These are phyloP conservation scores for Miltochrista miniata DNA, from an alignment of 2,888 invertebrate species.

Conservation along the genomic window DNA sequence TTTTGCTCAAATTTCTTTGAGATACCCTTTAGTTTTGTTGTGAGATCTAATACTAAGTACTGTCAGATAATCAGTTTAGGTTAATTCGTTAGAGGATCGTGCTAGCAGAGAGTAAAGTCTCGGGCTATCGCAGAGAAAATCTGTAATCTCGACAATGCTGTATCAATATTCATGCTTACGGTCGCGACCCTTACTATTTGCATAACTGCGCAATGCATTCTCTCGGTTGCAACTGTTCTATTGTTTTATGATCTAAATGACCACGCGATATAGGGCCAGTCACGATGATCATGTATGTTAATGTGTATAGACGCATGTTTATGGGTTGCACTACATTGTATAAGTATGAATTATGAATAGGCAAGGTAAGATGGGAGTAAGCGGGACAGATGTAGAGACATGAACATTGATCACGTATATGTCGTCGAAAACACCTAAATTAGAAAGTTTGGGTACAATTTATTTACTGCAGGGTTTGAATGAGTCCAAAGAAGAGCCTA, in stretches of 20 bases:
- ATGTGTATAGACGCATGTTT: slow-evolving; percentile 57
- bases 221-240: slow-evolving; percentile 78
- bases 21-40: slow-evolving; percentile 36
- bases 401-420: too few species aligned
- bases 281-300: slow-evolving; percentile 78
- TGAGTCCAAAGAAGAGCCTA: too few species aligned
- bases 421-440: too few species aligned
- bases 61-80: slow-evolving; percentile 63
- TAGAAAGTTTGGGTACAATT: too few species aligned
- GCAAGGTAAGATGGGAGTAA: neutral
- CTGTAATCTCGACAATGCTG: slow-evolving; percentile 78
- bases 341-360: neutral
- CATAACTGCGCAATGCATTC: slow-evolving; percentile 80
- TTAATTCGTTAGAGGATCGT: slow-evolving; percentile 74
- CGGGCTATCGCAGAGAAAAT: slow-evolving; percentile 69
- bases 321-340: slow-evolving; percentile 45
- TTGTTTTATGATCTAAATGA: slow-evolving; percentile 83
- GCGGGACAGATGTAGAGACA: neutral
- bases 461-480: too few species aligned
- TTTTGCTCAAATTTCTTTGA: slow-evolving; percentile 48
- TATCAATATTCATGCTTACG: slow-evolving; percentile 82
- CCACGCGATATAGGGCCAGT: slow-evolving; percentile 75
- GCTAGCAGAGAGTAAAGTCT: slow-evolving; percentile 68
- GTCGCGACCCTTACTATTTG: slow-evolving; percentile 80
- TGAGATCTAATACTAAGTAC: slow-evolving; percentile 54